phyloP scores from a whole-genome alignment of 1,140 invertebrate species.

The Brachionus calyciflorus region DNA sequence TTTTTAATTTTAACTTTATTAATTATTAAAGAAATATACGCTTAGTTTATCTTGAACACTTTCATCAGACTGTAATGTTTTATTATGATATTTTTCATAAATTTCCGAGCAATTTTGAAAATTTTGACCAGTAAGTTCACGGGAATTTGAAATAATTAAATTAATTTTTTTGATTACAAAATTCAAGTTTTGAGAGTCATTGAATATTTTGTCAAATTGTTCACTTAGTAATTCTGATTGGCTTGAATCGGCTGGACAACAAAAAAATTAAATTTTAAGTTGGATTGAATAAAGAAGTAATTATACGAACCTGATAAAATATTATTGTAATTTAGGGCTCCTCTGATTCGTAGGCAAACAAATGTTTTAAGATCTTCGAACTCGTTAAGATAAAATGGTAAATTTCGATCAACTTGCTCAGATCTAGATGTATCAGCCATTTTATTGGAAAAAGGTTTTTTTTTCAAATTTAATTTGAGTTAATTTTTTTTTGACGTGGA shows the following conservation, averaged over 20 bases:
- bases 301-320: background rate
- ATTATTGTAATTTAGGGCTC: background rate
- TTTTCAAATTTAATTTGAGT: too few relatives aligned
- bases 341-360: background rate
- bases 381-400: conserved; percentile 2
- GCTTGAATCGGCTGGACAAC: conserved; percentile 2
- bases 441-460: too few relatives aligned
- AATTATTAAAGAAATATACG: background rate
- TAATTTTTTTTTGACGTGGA: too few relatives aligned
- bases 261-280: background rate
- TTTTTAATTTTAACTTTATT: background rate
- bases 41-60: background rate
- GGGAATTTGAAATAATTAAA: background rate
- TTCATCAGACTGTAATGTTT: background rate
- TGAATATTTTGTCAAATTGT: background rate
- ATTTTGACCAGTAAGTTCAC: background rate
- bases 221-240: background rate
- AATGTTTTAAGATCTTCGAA: background rate
- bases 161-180: background rate
- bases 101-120: background rate
- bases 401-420: background rate
- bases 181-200: background rate
- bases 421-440: background rate
- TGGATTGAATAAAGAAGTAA: too few relatives aligned
- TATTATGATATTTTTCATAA: background rate